Evolutionary conservation across 1,140 invertebrate genomes (phyloP).

Genomic region (Formica selysi): DNA sequence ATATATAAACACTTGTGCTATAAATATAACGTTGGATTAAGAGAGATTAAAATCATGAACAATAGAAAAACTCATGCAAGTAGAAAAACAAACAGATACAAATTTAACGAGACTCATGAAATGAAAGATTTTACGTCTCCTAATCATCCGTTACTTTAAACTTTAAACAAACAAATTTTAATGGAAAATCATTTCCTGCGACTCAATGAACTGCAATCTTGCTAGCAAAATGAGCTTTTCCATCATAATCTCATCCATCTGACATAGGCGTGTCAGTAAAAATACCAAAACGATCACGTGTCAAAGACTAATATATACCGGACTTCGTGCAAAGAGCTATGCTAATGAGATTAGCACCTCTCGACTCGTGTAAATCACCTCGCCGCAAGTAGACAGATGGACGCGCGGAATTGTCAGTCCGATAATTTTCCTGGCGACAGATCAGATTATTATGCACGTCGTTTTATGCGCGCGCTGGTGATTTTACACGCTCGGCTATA

Average conservation of each 20-base stretch:
- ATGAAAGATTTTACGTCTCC: background rate
- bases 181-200: background rate
- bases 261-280: background rate
- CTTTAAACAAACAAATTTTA: background rate
- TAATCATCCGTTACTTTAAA: background rate
- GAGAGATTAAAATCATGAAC: background rate
- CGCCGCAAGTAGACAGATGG: background rate
- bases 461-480: background rate
- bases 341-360: constrained; percentile 68
- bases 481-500: constrained; percentile 50
- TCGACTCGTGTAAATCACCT: constrained; percentile 10
- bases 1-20: background rate
- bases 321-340: constrained; percentile 30
- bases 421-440: constrained; percentile 26
- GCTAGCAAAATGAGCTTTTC: background rate
- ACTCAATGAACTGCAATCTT: background rate
- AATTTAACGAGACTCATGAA: background rate
- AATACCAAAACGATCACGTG: constrained; percentile 16
- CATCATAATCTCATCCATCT: background rate
- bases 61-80: background rate
- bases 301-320: background rate
- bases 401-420: constrained; percentile 30
- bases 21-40: background rate
- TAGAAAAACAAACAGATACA: background rate
- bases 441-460: constrained; percentile 44